Base-by-base conservation (phyloP, 1,140 invertebrate genomes). In the Temnothorax longispinosus region DNA sequence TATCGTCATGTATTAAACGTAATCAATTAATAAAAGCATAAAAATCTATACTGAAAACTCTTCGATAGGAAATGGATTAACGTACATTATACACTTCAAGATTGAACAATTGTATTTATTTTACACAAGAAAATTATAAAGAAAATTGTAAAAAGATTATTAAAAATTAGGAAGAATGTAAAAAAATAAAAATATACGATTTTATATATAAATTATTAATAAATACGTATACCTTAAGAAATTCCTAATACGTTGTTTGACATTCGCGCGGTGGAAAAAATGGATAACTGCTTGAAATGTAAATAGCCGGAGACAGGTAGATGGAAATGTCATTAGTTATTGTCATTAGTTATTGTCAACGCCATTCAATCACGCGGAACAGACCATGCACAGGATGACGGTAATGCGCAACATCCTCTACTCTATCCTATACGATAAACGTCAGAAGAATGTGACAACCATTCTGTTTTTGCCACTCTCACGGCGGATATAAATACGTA, bases 391-490 rank as follows among this genome's bases (percentile, higher is more conserved):
- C 69, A 50, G 80, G 21, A 84, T 50, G 52, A 35, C 50, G 67
- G 52, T 75, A 8, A 72, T 65, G 47, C 60, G 87, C 82, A 86
- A 89, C 27, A 89, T 89, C 87, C 84, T 86, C 64, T 50, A 47
- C 76, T 81, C 58, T 52, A 47, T 69, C 62, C n/a, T 56, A 82
- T 32, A n/a, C 15, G 38, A 50, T 60, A 89, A 60, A 86, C 56
- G 41, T 47, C 41, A 72, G 11, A 54, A 60, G 76, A 62, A 76
- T 86, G 35, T 60, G 75, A 86, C 56, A 41, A 15, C 41, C 71
- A 47, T 77, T 85, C 75, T 54, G 58, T 88, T 32, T 32, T 88
- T 52, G 47, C 44, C 44, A 74, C 10, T 87, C 50, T 76, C 18
- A 18, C 56, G n/a, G n/a, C 32, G n/a, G 50, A 44, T 85, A 60